phyloP scores from a whole-genome alignment of 1,140 invertebrate genomes.

The Cheumatopsyche charites region DNA sequence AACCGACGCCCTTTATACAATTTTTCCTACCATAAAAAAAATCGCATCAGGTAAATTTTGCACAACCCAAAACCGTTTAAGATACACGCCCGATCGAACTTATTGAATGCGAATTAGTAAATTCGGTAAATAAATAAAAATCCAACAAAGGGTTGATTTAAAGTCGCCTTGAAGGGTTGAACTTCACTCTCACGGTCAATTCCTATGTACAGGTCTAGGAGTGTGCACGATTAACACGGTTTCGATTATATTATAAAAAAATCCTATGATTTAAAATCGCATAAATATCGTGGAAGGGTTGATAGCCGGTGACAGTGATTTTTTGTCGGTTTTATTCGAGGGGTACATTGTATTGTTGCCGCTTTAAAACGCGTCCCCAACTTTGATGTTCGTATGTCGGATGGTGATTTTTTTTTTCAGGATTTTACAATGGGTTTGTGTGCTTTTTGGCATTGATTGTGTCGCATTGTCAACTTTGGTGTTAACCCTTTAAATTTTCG shows the following conservation, averaged over 20 bases:
- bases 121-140: background rate
- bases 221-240: constrained; percentile 44
- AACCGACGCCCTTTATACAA: no score
- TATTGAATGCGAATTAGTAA: constrained; percentile 23
- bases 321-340: no score
- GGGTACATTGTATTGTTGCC: constrained; percentile 32
- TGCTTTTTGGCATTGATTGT: constrained; percentile 27
- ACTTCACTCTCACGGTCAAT: constrained; percentile 47
- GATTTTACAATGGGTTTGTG: constrained; percentile 31
- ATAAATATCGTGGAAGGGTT: constrained; percentile 48
- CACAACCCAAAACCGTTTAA: constrained; percentile 41
- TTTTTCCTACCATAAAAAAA: no score
- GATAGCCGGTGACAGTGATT: constrained; percentile 29
- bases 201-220: constrained; percentile 46
- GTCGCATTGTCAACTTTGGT: constrained; percentile 4
- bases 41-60: constrained; percentile 16
- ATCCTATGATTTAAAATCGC: constrained; percentile 46
- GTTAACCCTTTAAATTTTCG: constrained; percentile 3
- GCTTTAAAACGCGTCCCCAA: constrained; percentile 40
- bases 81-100: constrained; percentile 37
- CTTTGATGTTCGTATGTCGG: constrained; percentile 37
- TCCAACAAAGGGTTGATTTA: constrained; percentile 33
- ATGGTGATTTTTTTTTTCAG: constrained; percentile 38
- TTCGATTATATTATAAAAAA: background rate
- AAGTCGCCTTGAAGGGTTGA: constrained; percentile 40